phyloP scores from a whole-genome alignment of 1,140 invertebrate genomes.

The Brachionus asplanchnoidis region DNA sequence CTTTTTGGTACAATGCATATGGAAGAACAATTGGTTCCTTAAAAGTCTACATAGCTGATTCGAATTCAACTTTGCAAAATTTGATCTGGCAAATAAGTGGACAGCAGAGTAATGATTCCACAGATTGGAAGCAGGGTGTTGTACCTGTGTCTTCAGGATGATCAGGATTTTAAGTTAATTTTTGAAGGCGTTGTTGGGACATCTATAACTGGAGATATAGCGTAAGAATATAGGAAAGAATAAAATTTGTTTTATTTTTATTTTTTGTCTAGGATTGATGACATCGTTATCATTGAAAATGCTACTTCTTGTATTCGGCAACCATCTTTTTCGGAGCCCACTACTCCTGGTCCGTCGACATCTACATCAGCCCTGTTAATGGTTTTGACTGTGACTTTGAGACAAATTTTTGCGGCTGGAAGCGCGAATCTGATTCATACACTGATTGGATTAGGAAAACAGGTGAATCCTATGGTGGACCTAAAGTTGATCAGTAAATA shows the following conservation, averaged over 20 bases:
- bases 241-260: too few species aligned
- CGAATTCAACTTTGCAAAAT: constrained; percentile 46
- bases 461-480: background rate
- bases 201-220: background rate
- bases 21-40: constrained; percentile 36
- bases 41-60: constrained; percentile 46
- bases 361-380: background rate
- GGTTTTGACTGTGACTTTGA: constrained; percentile 50
- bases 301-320: background rate
- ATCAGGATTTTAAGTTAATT: constrained; percentile 8
- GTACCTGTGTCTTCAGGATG: background rate
- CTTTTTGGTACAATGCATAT: constrained; percentile 30
- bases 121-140: constrained; percentile 19
- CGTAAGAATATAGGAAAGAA: too few species aligned
- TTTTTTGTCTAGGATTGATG: too few species aligned
- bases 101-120: background rate
- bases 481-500: constrained; percentile 21
- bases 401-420: constrained; percentile 49
- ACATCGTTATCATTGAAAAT: background rate
- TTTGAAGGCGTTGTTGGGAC: background rate
- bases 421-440: background rate
- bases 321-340: constrained; percentile 1
- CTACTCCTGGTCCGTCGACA: background rate
- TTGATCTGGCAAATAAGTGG: constrained; percentile 2
- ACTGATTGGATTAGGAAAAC: constrained; percentile 4